These are phyloP conservation scores for Cabera pusaria DNA, from an alignment of 2,888 invertebrate species.

Conservation along the genomic window DNA sequence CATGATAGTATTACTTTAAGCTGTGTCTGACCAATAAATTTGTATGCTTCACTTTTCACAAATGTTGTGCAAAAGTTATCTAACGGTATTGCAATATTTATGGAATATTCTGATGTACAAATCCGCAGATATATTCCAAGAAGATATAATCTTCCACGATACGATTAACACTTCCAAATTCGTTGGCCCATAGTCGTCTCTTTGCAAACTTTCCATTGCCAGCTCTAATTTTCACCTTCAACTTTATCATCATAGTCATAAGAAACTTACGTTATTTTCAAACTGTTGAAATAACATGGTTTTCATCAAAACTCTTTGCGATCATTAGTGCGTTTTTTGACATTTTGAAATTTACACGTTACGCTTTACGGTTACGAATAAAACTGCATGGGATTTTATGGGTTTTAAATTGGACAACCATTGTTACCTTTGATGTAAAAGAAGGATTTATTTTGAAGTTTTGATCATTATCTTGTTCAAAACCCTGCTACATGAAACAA, in stretches of 20 bases:
- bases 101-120: conserved; percentile 33
- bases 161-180: conserved; percentile 49
- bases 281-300: conserved; percentile 3
- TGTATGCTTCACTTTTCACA: too few species aligned
- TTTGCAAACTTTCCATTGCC: conserved; percentile 8
- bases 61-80: too few species aligned
- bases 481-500: too few species aligned
- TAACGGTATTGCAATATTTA: too few species aligned
- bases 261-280: conserved; percentile 8
- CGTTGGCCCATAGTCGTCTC: conserved; percentile 43
- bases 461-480: conserved; percentile 13
- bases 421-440: conserved; percentile 47
- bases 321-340: conserved; percentile 64
- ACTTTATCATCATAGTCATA: conserved; percentile 24
- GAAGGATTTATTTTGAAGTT: conserved; percentile 16
- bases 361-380: conserved; percentile 57
- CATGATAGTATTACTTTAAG: too few species aligned
- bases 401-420: conserved; percentile 55
- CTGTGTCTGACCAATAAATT: too few species aligned
- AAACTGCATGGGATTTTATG: conserved; percentile 54
- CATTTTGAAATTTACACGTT: conserved; percentile 54
- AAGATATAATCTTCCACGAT: conserved; percentile 51
- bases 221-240: conserved; percentile 14
- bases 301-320: conserved; percentile 41
- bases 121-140: conserved; percentile 38